Evolutionary conservation across 1,140 invertebrate genomes (phyloP).

Genomic region (Bombus affinis): DNA sequence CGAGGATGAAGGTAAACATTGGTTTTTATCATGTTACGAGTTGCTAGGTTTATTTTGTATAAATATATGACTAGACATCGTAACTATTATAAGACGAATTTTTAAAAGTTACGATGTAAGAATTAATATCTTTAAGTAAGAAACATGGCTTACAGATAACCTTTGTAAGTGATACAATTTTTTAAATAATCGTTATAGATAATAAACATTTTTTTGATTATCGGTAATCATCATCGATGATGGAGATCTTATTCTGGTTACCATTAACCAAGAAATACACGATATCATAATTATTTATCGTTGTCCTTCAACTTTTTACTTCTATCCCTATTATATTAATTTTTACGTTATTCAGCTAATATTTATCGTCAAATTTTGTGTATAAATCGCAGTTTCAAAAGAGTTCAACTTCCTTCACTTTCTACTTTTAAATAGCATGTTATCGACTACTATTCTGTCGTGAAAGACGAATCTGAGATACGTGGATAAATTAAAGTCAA

Average conservation of each 20-base stretch:
- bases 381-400: neutral
- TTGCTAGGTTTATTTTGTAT: neutral
- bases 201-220: no score
- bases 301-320: neutral
- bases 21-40: neutral
- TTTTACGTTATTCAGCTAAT: neutral
- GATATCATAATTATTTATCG: neutral
- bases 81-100: no score
- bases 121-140: no score
- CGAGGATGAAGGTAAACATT: conserved; percentile 71
- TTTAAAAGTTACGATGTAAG: no score
- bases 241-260: no score
- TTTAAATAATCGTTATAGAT: no score
- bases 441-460: neutral
- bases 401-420: neutral
- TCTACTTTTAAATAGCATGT: neutral
- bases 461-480: neutral
- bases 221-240: no score
- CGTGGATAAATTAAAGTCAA: neutral
- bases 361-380: neutral
- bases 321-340: neutral
- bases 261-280: no score
- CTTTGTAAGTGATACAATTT: no score
- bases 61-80: no score
- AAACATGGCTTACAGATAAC: no score